Conservation (phyloP, 2,888 invertebrate species). For the Bruchidius siliquastri region DNA sequence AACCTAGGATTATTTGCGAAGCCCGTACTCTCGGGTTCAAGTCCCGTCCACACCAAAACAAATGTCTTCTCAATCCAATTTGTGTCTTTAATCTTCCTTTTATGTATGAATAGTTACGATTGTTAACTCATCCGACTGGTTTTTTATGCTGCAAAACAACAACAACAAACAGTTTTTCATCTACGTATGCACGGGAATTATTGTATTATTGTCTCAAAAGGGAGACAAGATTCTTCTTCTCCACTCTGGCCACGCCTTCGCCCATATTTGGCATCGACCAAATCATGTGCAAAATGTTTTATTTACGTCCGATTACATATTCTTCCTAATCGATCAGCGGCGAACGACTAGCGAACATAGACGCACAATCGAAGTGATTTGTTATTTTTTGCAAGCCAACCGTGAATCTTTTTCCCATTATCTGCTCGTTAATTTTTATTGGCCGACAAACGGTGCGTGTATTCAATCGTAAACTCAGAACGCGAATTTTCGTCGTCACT, state of each 20-base stretch:
- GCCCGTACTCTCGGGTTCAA: too few relatives aligned
- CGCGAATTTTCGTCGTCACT: not conserved
- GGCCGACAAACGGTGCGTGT: not conserved
- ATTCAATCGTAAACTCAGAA: not conserved
- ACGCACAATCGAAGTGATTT: conserved; percentile 3
- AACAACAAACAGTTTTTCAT: too few relatives aligned
- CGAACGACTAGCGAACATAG: not conserved
- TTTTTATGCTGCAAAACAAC: too few relatives aligned
- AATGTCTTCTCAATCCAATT: too few relatives aligned
- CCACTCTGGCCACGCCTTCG: not conserved
- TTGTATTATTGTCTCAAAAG: too few relatives aligned
- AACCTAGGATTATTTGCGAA: too few relatives aligned
- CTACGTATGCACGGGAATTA: too few relatives aligned
- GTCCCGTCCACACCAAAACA: too few relatives aligned
- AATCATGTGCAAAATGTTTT: conserved; percentile 2
- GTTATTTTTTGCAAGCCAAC: not conserved
- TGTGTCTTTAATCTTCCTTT: too few relatives aligned
- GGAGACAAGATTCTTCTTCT: too few relatives aligned
- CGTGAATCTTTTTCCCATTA: not conserved
- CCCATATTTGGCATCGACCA: not conserved
- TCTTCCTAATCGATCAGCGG: conserved; percentile 9
- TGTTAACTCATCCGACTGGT: too few relatives aligned
- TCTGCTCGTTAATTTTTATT: not conserved
- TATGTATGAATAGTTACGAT: too few relatives aligned
- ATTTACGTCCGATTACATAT: conserved; percentile 3